Base-by-base conservation (phyloP, 1,140 invertebrate genomes). In the Drosophila saltans region DNA sequence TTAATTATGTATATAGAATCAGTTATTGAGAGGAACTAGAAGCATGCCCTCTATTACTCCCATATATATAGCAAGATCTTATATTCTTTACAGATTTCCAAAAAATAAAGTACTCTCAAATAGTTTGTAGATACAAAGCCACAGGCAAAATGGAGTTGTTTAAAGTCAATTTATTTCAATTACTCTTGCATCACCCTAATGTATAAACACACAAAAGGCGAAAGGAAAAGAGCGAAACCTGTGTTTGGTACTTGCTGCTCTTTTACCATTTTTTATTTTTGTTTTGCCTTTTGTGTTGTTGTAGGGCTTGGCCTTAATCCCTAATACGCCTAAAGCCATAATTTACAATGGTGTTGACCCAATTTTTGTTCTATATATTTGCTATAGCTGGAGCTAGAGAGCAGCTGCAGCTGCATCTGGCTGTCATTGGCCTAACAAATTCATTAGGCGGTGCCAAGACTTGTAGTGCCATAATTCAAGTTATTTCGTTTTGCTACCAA, bases 301-400 rank as follows among this genome's bases (percentile, higher is more conserved):
- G 41, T 65, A 72, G 33, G 40, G n/a, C 41, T 63, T 43, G 63
- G 60, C 55, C 73, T 36, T 16, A 76, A 70, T 64, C 66, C 45
- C 33, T 40, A 58, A 71, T 68, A 59, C 48, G 56, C 39, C 52
- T 71, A 78, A 52, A 69, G 74, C 68, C 71, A 72, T 84, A 80
- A 81, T 81, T 84, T 85, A 84, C 78, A 78, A 64, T 77, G 67
- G 59, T 66, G 69, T 72, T 86, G 83, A 88, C 83, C 83, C 67
- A 79, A 75, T 80, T 85, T 60, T 21, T 8, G 16, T 16, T 5
- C 24, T 21, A 16, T 52, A 24, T 52, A 10, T 52, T 52, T 52
- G 26, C 45, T 52, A 52, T 26, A 52, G 45, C 28, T 40, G 66
- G 36, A 65, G 16, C 16, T 16, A 16, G 16, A 16, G 16, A 16